Conservation (phyloP, 1,140 invertebrate genomes). For the Drosophila ambigua region DNA sequence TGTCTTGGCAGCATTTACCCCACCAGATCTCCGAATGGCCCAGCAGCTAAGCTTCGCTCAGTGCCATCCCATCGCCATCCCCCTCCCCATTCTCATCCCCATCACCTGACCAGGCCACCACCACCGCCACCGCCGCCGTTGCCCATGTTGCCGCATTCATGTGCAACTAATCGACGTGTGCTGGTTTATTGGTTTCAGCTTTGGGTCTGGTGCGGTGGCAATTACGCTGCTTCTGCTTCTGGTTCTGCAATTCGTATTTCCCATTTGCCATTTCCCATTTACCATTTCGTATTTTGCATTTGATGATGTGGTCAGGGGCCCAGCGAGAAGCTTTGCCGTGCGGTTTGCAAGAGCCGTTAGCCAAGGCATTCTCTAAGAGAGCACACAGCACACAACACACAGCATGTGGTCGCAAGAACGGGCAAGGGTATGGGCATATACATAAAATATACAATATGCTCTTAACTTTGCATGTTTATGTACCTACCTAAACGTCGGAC, state of each 20-base stretch:
- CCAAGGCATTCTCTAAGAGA: slow-evolving; percentile 20
- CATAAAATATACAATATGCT: slow-evolving; percentile 41
- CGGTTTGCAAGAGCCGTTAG: slow-evolving; percentile 62
- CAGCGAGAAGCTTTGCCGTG: slow-evolving; percentile 42
- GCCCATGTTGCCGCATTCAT: slow-evolving; percentile 60
- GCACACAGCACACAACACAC: slow-evolving; percentile 7
- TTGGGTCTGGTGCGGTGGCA: slow-evolving; percentile 56
- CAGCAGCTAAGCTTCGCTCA: neutral
- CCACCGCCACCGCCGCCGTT: slow-evolving; percentile 2
- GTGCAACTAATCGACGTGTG: slow-evolving; percentile 75
- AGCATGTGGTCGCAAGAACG: slow-evolving; percentile 56
- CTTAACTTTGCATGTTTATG: slow-evolving; percentile 63
- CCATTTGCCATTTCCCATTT: slow-evolving; percentile 33
- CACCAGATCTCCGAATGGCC: slow-evolving; percentile 3
- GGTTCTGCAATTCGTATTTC: slow-evolving; percentile 38
- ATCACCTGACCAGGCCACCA: slow-evolving; percentile 1
- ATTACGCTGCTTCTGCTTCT: slow-evolving; percentile 57
- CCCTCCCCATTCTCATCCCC: neutral
- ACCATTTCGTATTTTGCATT: slow-evolving; percentile 54
- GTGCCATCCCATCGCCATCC: too few relatives aligned
- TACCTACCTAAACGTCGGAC: slow-evolving; percentile 61
- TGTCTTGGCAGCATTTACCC: slow-evolving; percentile 31
- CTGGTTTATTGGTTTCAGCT: slow-evolving; percentile 71
- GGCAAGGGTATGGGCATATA: slow-evolving; percentile 1
- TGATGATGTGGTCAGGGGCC: slow-evolving; percentile 69